Percentiles rank a stretch among this genome's conserved stretches.
phyloP scores from a whole-genome alignment of 2,888 invertebrate species.

The Pediacus dermestoides region DNA sequence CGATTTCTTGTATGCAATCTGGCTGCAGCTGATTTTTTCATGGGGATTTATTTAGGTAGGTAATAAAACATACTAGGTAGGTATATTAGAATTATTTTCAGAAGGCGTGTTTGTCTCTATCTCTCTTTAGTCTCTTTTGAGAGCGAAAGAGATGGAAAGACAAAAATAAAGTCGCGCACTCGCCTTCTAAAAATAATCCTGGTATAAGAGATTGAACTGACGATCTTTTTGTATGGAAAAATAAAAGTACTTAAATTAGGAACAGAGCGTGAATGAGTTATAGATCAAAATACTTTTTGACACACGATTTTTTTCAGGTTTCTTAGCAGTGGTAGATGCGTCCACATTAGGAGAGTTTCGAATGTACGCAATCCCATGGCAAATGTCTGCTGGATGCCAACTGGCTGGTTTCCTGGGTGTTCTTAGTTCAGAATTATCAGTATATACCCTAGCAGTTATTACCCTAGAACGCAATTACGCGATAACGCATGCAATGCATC shows the following conservation, averaged over 20 bases:
- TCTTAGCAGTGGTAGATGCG: slow-evolving; percentile 93
- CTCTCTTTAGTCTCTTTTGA: too few species aligned
- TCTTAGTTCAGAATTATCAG: slow-evolving; percentile 88
- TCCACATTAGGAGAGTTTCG: slow-evolving; percentile 94
- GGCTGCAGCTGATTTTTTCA: slow-evolving; percentile 94
- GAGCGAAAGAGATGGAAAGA: too few species aligned
- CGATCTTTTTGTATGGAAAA: too few species aligned
- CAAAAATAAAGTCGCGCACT: too few species aligned
- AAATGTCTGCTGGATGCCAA: slow-evolving; percentile 90
- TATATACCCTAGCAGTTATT: slow-evolving; percentile 94
- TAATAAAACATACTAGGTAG: slow-evolving; percentile 1
- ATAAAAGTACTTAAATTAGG: too few species aligned
- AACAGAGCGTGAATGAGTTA: too few species aligned
- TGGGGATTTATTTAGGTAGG: slow-evolving; percentile 88
- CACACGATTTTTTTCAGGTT: slow-evolving; percentile 56
- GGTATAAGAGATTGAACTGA: too few species aligned
- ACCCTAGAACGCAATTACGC: slow-evolving; percentile 95
- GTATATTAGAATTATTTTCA: too few species aligned
- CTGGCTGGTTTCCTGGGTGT: slow-evolving; percentile 94
- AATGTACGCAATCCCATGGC: slow-evolving; percentile 96
- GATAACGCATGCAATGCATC: slow-evolving; percentile 95
- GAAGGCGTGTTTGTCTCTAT: too few species aligned
- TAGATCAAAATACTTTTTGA: too few species aligned
- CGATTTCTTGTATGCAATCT: slow-evolving; percentile 95
- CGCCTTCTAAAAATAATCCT: too few species aligned